These are phyloP conservation scores for Formicarius rufipectus DNA, from an alignment of 2,113 vertebrate genomes.

Conservation along the genomic window DNA sequence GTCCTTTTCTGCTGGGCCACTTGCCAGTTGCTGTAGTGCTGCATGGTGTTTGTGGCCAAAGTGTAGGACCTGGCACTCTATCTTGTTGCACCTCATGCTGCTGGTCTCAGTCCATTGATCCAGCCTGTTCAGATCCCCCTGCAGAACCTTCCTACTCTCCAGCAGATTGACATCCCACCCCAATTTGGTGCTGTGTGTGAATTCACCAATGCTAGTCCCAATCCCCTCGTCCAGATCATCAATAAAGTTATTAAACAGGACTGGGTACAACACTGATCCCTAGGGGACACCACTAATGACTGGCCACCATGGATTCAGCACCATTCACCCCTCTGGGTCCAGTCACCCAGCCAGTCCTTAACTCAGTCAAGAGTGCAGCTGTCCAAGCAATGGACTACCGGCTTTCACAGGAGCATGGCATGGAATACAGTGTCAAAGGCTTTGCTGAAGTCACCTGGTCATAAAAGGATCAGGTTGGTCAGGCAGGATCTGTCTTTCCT, in stretches of 20 bases:
- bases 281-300: background rate
- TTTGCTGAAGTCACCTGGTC: background rate
- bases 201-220: background rate
- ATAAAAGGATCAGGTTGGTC: background rate
- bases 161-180: background rate
- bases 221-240: background rate
- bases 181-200: background rate
- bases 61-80: background rate
- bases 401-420: background rate
- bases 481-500: background rate
- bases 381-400: background rate
- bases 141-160: background rate
- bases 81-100: background rate
- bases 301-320: background rate
- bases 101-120: background rate
- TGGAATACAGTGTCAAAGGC: background rate
- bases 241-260: background rate
- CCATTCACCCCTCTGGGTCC: background rate
- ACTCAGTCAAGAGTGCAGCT: background rate
- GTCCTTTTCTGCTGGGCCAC: background rate
- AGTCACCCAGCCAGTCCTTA: background rate
- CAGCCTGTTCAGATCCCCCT: background rate
- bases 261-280: background rate
- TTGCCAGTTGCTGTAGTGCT: background rate
- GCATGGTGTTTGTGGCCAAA: background rate